Base-by-base conservation (phyloP, 2,888 invertebrate genomes). In the Orchestes rusci region DNA sequence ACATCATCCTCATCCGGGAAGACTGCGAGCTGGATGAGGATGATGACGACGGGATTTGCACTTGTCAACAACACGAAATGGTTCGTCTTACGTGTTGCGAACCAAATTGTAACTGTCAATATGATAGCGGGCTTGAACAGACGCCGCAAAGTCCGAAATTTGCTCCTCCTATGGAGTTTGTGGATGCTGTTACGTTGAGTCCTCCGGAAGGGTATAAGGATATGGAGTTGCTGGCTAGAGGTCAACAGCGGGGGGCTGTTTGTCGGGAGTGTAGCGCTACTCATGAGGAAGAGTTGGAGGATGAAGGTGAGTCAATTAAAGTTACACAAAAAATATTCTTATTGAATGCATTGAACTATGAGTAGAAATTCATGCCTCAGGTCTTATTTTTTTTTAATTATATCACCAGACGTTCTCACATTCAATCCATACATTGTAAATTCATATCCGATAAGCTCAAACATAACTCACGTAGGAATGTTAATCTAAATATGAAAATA, bases 151-250 rank as follows among this genome's bases (percentile, higher is more conserved):
- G 74, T 56, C 74, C 75, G 35, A 75, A 76, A 61, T 84, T 79
- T 67, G 77, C 78, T 50, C 79, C 79, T 23, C 79, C 79, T 28
- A 74, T 80, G 61, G 85, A 85, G 67, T 80, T 79, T 64, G 80
- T 82, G 47, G 86, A 86, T 65, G 80, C 84, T 51, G 87, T 89
- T 30, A 90, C 91, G 3, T 75, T 91, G 46, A 90, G 89, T 64
- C 91, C 91, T 16, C 91, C 91, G 8, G 91, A 91, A 64, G 91
- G 90, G 7, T 91, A 91, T 71, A 91, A 91, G 69, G 91, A 91
- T 63, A 76, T 84, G 73, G 84, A 85, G 55, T 65, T 75, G 53
- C 73, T 74, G 57, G 73, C 73, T 56, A 32, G 48, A 39, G 34
- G 29, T 17, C 41, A 46, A 16, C 62, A 59, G 44, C 50, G 62